These are phyloP conservation scores for Poecilus cupreus DNA, from an alignment of 2,888 invertebrate species.

Conservation along the genomic window DNA sequence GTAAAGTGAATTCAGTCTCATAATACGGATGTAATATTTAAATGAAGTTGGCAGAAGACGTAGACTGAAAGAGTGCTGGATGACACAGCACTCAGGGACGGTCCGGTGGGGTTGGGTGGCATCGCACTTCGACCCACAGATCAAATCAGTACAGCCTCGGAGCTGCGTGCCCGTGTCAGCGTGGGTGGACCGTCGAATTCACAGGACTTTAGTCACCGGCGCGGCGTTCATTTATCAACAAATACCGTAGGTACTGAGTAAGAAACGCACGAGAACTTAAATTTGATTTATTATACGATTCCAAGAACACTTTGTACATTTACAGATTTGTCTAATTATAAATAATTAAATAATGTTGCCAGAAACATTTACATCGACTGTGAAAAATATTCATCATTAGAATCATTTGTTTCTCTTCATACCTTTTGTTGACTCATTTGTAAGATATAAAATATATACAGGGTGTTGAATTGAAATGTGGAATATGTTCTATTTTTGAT, in stretches of 20 bases:
- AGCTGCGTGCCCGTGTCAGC: background rate
- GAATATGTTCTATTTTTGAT: no score
- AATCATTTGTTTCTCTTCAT: background rate
- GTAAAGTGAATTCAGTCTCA: no score
- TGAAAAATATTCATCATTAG: constrained; percentile 24
- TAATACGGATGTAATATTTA: no score
- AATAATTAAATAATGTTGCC: constrained; percentile 15
- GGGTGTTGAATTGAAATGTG: no score
- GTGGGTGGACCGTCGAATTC: constrained; percentile 30
- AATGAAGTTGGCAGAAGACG: no score
- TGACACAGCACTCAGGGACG: no score
- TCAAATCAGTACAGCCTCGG: background rate
- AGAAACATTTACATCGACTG: constrained; percentile 12
- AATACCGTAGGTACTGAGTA: background rate
- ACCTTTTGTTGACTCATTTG: background rate
- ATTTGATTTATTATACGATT: constrained; percentile 18
- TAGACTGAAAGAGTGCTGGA: no score
- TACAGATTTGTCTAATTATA: constrained; percentile 33
- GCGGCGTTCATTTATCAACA: constrained; percentile 9
- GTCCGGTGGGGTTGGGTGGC: background rate
- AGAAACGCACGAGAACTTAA: background rate
- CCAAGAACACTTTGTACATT: constrained; percentile 23
- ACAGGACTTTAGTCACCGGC: background rate
- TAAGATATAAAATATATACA: no score
- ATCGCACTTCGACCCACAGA: constrained; percentile 3